Conservation (phyloP, 2,888 invertebrate species). For the Thymelicus acteon region DNA sequence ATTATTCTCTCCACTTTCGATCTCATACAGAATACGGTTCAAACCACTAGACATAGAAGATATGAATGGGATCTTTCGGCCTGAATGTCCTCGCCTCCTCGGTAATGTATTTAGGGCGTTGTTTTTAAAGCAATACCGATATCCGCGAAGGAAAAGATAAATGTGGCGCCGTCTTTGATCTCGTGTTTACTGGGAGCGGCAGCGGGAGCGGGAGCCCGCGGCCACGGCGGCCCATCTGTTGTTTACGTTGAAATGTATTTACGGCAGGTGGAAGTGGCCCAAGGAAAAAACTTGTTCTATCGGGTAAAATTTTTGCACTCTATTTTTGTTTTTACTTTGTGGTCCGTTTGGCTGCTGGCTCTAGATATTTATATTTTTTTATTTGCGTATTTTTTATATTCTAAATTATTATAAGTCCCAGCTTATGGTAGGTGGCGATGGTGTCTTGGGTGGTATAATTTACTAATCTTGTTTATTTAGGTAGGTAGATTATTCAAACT, state of each 20-base stretch:
- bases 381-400: no score
- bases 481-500: no score
- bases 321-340: conserved; percentile 40
- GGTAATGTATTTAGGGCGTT: neutral
- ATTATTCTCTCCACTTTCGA: no score
- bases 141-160: conserved; percentile 8
- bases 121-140: conserved; percentile 13
- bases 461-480: no score
- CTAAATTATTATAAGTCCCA: no score
- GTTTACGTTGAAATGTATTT: conserved; percentile 39
- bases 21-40: no score
- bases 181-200: conserved; percentile 34
- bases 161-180: conserved; percentile 39
- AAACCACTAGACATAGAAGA: no score
- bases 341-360: neutral
- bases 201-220: neutral
- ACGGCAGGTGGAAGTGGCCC: conserved; percentile 35
- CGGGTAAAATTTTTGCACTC: conserved; percentile 39
- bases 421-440: no score
- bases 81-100: neutral
- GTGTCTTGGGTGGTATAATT: no score
- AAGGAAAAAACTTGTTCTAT: conserved; percentile 37
- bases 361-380: no score
- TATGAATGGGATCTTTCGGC: no score
- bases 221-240: conserved; percentile 31